Evolutionary conservation across 2,797 vertebrate species (phyloP).

Genomic region (Notolepis coatsorum): DNA sequence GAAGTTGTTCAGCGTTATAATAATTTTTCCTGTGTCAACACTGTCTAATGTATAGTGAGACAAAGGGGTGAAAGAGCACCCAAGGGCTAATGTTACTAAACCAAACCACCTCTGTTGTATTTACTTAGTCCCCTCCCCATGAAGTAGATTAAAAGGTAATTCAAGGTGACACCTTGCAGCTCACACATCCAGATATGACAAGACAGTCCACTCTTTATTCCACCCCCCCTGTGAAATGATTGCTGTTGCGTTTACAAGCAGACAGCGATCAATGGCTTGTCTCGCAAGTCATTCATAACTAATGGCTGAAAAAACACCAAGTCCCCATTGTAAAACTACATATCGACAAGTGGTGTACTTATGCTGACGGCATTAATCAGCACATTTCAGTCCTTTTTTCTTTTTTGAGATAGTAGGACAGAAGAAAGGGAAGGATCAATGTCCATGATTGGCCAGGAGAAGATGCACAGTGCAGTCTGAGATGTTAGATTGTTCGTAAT

Average conservation of each 20-base stretch:
- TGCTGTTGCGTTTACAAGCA: constrained; percentile 74
- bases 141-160: constrained; percentile 53
- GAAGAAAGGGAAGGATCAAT: constrained; percentile 76
- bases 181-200: constrained; percentile 33
- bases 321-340: constrained; percentile 78
- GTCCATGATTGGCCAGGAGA: constrained; percentile 65
- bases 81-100: not conserved
- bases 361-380: constrained; percentile 85
- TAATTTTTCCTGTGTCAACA: too few relatives aligned
- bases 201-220: constrained; percentile 44
- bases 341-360: constrained; percentile 82
- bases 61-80: not conserved
- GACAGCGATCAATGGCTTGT: constrained; percentile 77
- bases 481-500: constrained; percentile 89
- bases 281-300: constrained; percentile 76
- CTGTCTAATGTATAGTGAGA: too few relatives aligned
- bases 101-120: constrained; percentile 9
- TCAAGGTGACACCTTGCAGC: constrained; percentile 39
- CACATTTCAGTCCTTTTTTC: constrained; percentile 78
- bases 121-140: constrained; percentile 19
- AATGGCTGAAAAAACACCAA: constrained; percentile 81
- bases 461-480: constrained; percentile 69
- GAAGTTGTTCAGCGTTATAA: too few relatives aligned
- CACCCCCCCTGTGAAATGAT: constrained; percentile 61
- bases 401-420: constrained; percentile 70